Evolutionary conservation across 2,888 invertebrate genomes (phyloP).

Genomic region (Eilema caniola): DNA sequence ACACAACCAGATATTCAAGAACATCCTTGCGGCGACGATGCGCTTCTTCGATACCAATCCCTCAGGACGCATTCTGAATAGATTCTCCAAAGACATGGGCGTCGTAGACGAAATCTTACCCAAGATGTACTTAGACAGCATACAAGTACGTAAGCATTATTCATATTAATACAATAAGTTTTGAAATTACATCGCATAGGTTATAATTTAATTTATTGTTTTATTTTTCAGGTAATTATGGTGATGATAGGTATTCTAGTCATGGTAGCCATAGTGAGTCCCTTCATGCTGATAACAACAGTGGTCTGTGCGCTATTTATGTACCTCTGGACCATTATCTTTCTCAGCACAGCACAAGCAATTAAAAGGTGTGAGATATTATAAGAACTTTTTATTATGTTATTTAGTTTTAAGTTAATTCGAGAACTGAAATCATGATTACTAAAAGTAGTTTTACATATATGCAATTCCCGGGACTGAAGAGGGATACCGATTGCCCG

Average conservation of each 20-base stretch:
- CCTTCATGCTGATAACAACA: slow-evolving; percentile 89
- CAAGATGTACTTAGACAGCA: slow-evolving; percentile 88
- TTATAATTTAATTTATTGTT: background rate
- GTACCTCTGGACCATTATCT: slow-evolving; percentile 88
- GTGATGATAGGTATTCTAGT: slow-evolving; percentile 90
- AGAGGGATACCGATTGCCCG: too few relatives aligned
- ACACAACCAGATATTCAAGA: slow-evolving; percentile 92
- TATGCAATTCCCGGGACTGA: too few relatives aligned
- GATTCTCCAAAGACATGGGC: slow-evolving; percentile 95
- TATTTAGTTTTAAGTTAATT: too few relatives aligned
- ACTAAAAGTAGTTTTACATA: too few relatives aligned
- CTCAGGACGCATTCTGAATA: slow-evolving; percentile 92
- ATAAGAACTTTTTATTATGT: background rate
- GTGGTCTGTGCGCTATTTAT: slow-evolving; percentile 88
- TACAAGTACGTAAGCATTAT: slow-evolving; percentile 75
- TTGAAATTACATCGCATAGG: background rate
- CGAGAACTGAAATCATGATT: too few relatives aligned
- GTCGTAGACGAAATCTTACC: slow-evolving; percentile 92
- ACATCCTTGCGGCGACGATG: slow-evolving; percentile 91
- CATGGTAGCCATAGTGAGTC: slow-evolving; percentile 91
- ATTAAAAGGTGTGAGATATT: slow-evolving; percentile 86
- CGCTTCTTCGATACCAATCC: slow-evolving; percentile 95
- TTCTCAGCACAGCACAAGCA: slow-evolving; percentile 90
- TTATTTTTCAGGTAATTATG: slow-evolving; percentile 86
- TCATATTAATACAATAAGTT: background rate